Evolutionary conservation across 2,888 invertebrate species (phyloP).

Genomic region (Epinotia bilunana): DNA sequence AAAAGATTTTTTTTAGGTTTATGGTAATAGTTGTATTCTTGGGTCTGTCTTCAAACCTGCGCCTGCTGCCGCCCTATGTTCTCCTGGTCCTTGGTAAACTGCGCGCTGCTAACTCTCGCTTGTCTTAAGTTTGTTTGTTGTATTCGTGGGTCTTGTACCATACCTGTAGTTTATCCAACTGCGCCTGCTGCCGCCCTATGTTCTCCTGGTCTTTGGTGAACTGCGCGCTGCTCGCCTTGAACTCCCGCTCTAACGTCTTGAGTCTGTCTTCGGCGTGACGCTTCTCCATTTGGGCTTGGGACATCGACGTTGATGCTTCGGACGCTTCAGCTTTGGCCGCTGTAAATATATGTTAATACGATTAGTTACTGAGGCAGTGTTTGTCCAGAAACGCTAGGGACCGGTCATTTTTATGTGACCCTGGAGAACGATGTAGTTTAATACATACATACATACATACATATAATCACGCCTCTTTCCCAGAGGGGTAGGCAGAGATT

Average conservation of each 20-base stretch:
- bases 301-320: slow-evolving; percentile 90
- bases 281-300: slow-evolving; percentile 90
- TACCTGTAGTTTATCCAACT: slow-evolving; percentile 80
- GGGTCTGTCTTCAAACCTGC: too few species aligned
- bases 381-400: too few species aligned
- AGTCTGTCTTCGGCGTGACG: slow-evolving; percentile 86
- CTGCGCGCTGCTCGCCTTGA: slow-evolving; percentile 87
- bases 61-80: slow-evolving; percentile 69
- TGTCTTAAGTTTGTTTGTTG: too few species aligned
- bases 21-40: too few species aligned
- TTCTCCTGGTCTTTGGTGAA: slow-evolving; percentile 86
- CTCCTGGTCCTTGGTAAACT: slow-evolving; percentile 87
- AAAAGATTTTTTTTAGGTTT: too few species aligned
- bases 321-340: slow-evolving; percentile 90
- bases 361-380: background rate
- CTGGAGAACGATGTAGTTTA: too few species aligned
- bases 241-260: slow-evolving; percentile 86
- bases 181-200: slow-evolving; percentile 69
- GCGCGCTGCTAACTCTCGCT: too few species aligned
- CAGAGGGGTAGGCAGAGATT: too few species aligned
- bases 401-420: too few species aligned
- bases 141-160: too few species aligned
- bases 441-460: too few species aligned
- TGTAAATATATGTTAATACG: slow-evolving; percentile 59
- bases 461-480: too few species aligned